phyloP scores from a whole-genome alignment of 2,797 vertebrate species.

The Hemibagrus guttatus region DNA sequence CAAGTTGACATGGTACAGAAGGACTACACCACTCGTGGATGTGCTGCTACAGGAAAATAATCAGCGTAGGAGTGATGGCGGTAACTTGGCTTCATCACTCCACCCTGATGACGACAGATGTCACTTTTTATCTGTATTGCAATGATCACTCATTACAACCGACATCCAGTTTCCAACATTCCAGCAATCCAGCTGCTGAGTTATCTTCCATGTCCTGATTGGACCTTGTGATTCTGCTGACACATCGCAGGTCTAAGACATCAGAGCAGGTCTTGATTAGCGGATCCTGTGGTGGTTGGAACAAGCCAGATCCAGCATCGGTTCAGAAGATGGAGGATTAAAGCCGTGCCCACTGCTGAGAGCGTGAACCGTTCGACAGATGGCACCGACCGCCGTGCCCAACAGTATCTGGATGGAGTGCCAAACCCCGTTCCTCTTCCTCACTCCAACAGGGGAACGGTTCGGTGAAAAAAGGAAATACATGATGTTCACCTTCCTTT shows the following conservation, averaged over 20 bases:
- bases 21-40: not conserved
- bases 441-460: not conserved
- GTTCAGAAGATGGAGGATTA: constrained; percentile 46
- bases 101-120: not conserved
- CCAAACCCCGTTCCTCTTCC: constrained; percentile 9
- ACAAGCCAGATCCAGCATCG: not conserved
- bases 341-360: constrained; percentile 41
- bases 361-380: constrained; percentile 51
- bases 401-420: constrained; percentile 39
- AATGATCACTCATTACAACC: too few relatives aligned
- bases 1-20: not conserved
- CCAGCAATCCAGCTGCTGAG: not conserved
- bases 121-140: too few relatives aligned
- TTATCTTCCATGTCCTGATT: not conserved
- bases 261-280: not conserved
- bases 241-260: not conserved
- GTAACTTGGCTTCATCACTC: too few relatives aligned
- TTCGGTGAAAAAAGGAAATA: not conserved
- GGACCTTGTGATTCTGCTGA: not conserved
- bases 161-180: not conserved
- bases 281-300: not conserved
- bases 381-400: constrained; percentile 34
- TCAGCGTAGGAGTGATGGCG: not conserved
- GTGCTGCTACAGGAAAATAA: not conserved
- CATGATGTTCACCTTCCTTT: not conserved